Conservation (phyloP, 2,113 vertebrate species). For the Chlorodrepanis virens region DNA sequence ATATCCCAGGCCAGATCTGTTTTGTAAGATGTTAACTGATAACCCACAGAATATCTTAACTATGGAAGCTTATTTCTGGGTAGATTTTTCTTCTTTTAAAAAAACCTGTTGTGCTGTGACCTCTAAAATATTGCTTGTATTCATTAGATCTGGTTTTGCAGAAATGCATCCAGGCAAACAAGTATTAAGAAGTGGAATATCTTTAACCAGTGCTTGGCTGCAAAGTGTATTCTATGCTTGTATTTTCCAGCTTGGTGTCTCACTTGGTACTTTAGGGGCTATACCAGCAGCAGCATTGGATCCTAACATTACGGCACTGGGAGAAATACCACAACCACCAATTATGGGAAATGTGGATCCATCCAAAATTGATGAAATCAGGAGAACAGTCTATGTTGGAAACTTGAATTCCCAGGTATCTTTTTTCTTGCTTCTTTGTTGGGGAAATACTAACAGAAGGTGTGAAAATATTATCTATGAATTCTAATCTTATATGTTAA, state of each 20-base stretch:
- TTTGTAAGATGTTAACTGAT: neutral
- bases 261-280: conserved; percentile 82
- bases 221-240: neutral
- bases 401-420: conserved; percentile 96
- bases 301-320: conserved; percentile 73
- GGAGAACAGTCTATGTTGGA: conserved; percentile 94
- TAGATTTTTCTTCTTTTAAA: neutral
- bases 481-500: neutral
- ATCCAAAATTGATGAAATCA: conserved; percentile 95
- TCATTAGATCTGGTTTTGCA: neutral
- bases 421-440: neutral
- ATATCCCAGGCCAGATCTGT: neutral
- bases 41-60: neutral
- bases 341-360: conserved; percentile 95
- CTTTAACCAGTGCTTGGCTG: neutral
- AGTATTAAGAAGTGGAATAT: neutral
- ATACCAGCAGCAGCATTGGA: conserved; percentile 80
- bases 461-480: neutral
- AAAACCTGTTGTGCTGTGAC: fast-evolving
- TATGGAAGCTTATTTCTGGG: neutral
- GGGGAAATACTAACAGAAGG: neutral
- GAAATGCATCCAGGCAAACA: neutral
- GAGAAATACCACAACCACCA: conserved; percentile 81
- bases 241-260: conserved; percentile 81
- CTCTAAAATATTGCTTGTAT: neutral